Evolutionary conservation across 2,888 invertebrate species (phyloP).

Genomic region (Gymnocheta viridis): DNA sequence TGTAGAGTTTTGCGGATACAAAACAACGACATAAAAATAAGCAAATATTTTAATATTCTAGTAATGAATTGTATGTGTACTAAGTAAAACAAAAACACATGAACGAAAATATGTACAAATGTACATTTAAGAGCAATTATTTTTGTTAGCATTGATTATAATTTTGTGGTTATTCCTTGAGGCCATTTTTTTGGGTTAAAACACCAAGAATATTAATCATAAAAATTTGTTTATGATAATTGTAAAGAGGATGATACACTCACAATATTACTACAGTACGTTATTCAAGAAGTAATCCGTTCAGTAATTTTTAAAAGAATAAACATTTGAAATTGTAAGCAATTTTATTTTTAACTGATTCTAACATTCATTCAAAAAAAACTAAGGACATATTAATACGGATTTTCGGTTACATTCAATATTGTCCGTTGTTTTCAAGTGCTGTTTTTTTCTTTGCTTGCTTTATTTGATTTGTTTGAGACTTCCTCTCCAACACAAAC

Average conservation of each 20-base stretch:
- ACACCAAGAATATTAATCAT: conserved; percentile 9
- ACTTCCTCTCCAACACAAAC: too few relatives aligned
- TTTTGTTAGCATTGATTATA: conserved; percentile 28
- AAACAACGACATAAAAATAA: not conserved
- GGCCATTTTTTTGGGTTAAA: not conserved
- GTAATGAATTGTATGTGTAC: not conserved
- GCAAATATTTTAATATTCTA: not conserved
- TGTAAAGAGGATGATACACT: not conserved
- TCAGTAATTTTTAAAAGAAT: too few relatives aligned
- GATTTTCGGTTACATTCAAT: too few relatives aligned
- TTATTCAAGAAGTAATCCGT: too few relatives aligned
- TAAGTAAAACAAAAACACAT: not conserved
- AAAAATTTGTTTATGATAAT: not conserved
- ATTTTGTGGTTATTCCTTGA: conserved; percentile 18
- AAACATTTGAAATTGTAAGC: too few relatives aligned
- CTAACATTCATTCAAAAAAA: too few relatives aligned
- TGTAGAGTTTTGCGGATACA: conserved; percentile 3
- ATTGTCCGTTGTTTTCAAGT: too few relatives aligned
- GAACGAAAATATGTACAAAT: not conserved
- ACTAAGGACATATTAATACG: too few relatives aligned
- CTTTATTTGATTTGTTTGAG: too few relatives aligned
- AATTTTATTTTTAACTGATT: too few relatives aligned
- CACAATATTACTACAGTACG: not conserved
- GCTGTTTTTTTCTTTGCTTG: too few relatives aligned
- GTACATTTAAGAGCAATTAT: conserved; percentile 18